Conservation (phyloP, 2,888 invertebrate genomes). For the Watsonalla binaria region DNA sequence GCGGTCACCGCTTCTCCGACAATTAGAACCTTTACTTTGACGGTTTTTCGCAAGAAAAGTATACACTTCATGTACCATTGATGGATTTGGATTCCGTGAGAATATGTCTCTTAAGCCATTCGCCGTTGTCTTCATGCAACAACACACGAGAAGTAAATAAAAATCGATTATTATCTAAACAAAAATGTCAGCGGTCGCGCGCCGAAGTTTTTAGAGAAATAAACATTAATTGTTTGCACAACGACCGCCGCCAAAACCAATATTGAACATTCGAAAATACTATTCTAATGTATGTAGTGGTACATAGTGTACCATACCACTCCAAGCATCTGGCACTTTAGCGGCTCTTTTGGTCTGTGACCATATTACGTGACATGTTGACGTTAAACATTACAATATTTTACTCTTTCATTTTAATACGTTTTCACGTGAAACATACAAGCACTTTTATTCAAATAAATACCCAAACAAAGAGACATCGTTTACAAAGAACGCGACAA, state of each 20-base stretch:
- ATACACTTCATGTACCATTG: slow-evolving; percentile 23
- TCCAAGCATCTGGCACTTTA: slow-evolving; percentile 61
- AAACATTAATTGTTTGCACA: slow-evolving; percentile 74
- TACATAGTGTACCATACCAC: slow-evolving; percentile 45
- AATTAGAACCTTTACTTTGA: slow-evolving; percentile 18
- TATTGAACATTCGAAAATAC: slow-evolving; percentile 77
- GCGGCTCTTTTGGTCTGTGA: slow-evolving; percentile 67
- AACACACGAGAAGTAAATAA: slow-evolving; percentile 66
- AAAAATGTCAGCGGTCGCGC: slow-evolving; percentile 69
- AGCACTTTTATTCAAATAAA: too few species aligned
- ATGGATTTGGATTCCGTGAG: slow-evolving; percentile 45
- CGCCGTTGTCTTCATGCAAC: slow-evolving; percentile 55
- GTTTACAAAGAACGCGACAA: too few species aligned
- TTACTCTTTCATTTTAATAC: neutral
- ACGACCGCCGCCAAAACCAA: slow-evolving; percentile 73
- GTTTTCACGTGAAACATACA: neutral
- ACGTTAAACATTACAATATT: slow-evolving; percentile 16
- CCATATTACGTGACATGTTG: slow-evolving; percentile 47
- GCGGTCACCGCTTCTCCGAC: slow-evolving; percentile 23
- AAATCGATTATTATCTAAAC: slow-evolving; percentile 74
- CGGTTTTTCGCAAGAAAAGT: slow-evolving; percentile 43
- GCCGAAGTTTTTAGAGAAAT: slow-evolving; percentile 76
- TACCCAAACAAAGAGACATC: too few species aligned
- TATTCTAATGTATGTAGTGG: slow-evolving; percentile 74
- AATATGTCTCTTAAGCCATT: slow-evolving; percentile 51